Base-by-base conservation (phyloP, 2,888 invertebrate genomes). In the Mamestra brassicae region DNA sequence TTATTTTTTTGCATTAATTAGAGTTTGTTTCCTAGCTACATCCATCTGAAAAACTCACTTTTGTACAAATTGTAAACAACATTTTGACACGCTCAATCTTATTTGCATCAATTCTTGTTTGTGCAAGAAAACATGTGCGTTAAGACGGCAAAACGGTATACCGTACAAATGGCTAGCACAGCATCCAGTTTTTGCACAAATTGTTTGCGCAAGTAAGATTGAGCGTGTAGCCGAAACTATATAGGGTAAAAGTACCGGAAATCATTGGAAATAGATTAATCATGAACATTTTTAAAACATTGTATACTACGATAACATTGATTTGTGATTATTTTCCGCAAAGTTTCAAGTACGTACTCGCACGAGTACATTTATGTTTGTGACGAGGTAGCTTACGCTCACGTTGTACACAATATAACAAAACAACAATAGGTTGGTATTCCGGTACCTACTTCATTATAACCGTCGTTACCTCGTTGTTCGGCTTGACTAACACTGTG, bases 361-460 rank as follows among this genome's bases (percentile, higher is more conserved):
- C 34, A 50, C 7, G 13, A 71, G n/a, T 55, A 50, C 15, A 64
- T 62, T 58, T 42, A 26, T 62, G 45, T 45, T 38, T 66, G 63
- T 74, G 57, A 61, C 64, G 65, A 68, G 71, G 45, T 67, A 63
- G 42, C 62, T 57, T 58, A 75, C 74, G 73, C 74, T 74, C 61
- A 75, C 74, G 73, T 75, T 60, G 36, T 75, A 84, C 36, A 84
- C 38, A 93, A 87, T 83, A 26, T 77, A 71, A 85, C 87, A 87
- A 86, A 81, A 78, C 78, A 78, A 87, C 84, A 87, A 80, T 89
- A 80, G 61, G 88, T 74, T 57, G 47, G 52, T 76, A 76, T 60
- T 47, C 4, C 15, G 71, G 42, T 80, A 62, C 60, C 42, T 64
- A 66, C 54, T 36, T 64, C 79, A 72, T 71, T 68, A 76, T 52